A percentile compares a stretch with the other conserved stretches of the same genome.
These are phyloP conservation scores for Drosophila kurseongensis DNA, from an alignment of 1,140 invertebrate genomes.

Conservation along the genomic window DNA sequence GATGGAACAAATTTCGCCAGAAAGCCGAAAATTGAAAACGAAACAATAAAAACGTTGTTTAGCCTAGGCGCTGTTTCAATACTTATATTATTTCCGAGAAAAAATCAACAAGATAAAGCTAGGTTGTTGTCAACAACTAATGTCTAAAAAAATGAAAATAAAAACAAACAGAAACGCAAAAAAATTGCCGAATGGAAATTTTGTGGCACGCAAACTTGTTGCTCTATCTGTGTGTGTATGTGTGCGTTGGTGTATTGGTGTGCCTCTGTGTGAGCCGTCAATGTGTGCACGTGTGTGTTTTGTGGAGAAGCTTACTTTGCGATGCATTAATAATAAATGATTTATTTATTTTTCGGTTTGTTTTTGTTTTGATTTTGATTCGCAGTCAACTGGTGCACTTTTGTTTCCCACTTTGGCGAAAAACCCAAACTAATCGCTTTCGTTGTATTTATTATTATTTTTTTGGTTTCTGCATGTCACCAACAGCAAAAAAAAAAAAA, in stretches of 20 bases:
- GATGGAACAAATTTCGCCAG: not conserved
- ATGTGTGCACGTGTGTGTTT: slow-evolving; percentile 19
- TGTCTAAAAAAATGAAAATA: slow-evolving; percentile 18
- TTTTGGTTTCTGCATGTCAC: slow-evolving; percentile 43
- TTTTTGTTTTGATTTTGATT: slow-evolving; percentile 30
- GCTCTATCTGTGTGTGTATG: slow-evolving; percentile 29
- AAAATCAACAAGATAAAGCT: slow-evolving; percentile 2
- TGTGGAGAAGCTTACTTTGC: slow-evolving; percentile 56
- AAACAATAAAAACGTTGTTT: not conserved
- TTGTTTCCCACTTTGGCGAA: slow-evolving; percentile 15
- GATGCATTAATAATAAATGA: slow-evolving; percentile 62
- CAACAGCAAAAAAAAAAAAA: slow-evolving; percentile 31
- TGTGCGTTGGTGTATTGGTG: slow-evolving; percentile 11
- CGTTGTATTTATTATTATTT: slow-evolving; percentile 22
- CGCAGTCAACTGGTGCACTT: slow-evolving; percentile 36
- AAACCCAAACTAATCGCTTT: not conserved
- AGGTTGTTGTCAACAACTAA: slow-evolving; percentile 9
- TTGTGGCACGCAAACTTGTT: slow-evolving; percentile 79
- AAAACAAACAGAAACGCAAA: slow-evolving; percentile 32
- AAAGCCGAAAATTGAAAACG: not conserved
- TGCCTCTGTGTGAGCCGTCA: slow-evolving; percentile 19
- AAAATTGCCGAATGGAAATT: slow-evolving; percentile 75
- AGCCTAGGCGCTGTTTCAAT: slow-evolving; percentile 5
- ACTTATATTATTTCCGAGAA: not conserved
- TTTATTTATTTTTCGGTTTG: slow-evolving; percentile 44